Conservation (phyloP, 2,797 vertebrate species). For the Esox masquinongy region DNA sequence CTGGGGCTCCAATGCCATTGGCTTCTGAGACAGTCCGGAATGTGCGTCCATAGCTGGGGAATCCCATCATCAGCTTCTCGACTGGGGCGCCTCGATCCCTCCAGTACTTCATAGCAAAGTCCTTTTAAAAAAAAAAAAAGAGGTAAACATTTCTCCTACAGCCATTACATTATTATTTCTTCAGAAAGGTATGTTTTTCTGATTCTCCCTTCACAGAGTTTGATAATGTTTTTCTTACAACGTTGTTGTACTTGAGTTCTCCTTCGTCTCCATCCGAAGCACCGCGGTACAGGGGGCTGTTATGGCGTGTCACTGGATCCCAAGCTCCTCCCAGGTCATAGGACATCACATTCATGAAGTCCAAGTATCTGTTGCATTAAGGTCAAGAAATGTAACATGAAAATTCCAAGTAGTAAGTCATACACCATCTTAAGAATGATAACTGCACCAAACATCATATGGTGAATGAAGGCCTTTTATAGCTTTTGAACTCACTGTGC, state of each 20-base stretch:
- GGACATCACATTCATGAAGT: slow-evolving; percentile 80
- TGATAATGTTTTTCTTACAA: slow-evolving; percentile 58
- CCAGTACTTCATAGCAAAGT: slow-evolving; percentile 81
- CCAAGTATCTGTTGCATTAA: slow-evolving; percentile 60
- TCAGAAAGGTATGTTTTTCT: no score
- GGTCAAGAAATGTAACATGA: neutral
- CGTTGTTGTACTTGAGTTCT: slow-evolving; percentile 64
- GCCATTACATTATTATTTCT: no score
- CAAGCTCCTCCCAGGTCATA: slow-evolving; percentile 80
- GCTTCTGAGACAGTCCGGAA: slow-evolving; percentile 56
- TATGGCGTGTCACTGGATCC: slow-evolving; percentile 77
- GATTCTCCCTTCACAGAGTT: no score
- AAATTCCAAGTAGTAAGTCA: neutral
- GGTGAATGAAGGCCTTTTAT: neutral
- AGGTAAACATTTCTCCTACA: neutral
- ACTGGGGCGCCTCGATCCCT: slow-evolving; percentile 67
- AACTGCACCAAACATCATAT: neutral
- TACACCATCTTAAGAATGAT: neutral
- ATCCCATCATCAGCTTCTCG: slow-evolving; percentile 77
- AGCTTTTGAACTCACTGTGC: slow-evolving; percentile 63
- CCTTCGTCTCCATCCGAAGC: slow-evolving; percentile 51
- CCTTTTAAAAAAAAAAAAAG: slow-evolving; percentile 38
- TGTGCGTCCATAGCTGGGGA: slow-evolving; percentile 77
- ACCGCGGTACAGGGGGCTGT: slow-evolving; percentile 76
- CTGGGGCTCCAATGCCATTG: slow-evolving; percentile 54